Base-by-base conservation (phyloP, 2,888 invertebrate genomes). In the Drosophila siamana region DNA sequence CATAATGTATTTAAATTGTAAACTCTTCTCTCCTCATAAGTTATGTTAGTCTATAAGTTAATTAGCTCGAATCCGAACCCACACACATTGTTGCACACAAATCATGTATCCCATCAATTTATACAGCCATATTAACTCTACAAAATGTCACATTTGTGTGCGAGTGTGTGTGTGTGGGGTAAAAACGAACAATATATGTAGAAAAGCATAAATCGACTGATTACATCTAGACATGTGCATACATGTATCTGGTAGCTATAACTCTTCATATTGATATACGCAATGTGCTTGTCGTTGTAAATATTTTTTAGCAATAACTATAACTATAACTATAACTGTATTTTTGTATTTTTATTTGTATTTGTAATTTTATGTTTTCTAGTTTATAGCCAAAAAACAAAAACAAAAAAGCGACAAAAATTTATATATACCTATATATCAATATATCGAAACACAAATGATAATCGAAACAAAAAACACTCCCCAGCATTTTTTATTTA, bases 121-220 rank as follows among this genome's bases (percentile, higher is more conserved):
- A 66, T 74, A 57, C 82, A 87, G 88, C 88, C 82, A 83, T 87
- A 87, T 87, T 83, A 87, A 81, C 73, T 87, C 81, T 69, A 80
- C 71, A 57, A 70, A 74, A 68, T 66, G 67, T 79, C 73, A 67
- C n/a, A n/a, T n/a, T n/a, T n/a, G n/a, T n/a, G n/a, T n/a, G n/a
- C n/a, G n/a, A n/a, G n/a, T n/a, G n/a, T 55, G n/a, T 41, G 55
- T 66, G 55, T 69, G 60, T 61, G 47, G 15, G 46, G 28, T 43
- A 44, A 64, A 43, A 44, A 26, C 15, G 26, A 46, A 66, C n/a
- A n/a, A n/a, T n/a, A 55, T 41, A 63, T 41, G 61, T 71, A 60
- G 59, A 48, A 55, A 69, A 56, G 54, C 71, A 82, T 81, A 87
- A 84, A 85, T 82, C 76, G 82, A 82, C 82, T 82, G 82, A 82